phyloP scores from a whole-genome alignment of 2,888 invertebrate genomes.

The Tetragonula carbonaria region DNA sequence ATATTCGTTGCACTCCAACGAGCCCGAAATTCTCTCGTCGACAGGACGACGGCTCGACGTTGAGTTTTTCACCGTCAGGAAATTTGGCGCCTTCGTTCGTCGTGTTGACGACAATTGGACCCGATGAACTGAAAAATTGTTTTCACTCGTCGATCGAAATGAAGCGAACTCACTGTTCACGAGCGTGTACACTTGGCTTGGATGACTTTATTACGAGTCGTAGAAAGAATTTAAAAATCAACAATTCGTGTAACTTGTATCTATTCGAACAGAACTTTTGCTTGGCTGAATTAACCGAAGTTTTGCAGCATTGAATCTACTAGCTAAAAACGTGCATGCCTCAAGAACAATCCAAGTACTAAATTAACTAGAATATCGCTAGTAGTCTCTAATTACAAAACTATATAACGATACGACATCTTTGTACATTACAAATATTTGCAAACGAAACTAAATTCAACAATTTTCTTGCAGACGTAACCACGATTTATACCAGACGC shows the following conservation, averaged over 20 bases:
- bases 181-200: background rate
- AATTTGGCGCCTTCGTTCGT: slow-evolving; percentile 41
- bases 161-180: background rate
- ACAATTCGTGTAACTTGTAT: too few relatives aligned
- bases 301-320: too few relatives aligned
- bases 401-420: too few relatives aligned
- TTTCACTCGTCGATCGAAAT: slow-evolving; percentile 24
- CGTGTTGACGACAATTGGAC: slow-evolving; percentile 52
- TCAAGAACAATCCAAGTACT: background rate
- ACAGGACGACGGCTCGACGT: slow-evolving; percentile 26
- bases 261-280: too few relatives aligned
- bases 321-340: too few relatives aligned
- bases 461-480: slow-evolving; percentile 7
- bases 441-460: background rate
- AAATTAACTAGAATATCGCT: background rate
- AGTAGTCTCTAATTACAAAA: too few relatives aligned
- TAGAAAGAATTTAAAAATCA: background rate
- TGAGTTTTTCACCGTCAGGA: slow-evolving; percentile 28
- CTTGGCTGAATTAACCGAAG: too few relatives aligned
- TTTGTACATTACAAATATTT: background rate
- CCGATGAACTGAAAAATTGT: slow-evolving; percentile 67
- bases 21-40: slow-evolving; percentile 45
- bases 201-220: background rate
- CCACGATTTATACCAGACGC: slow-evolving; percentile 8
- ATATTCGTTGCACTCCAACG: slow-evolving; percentile 57